These are phyloP conservation scores for Aspidiotus destructor DNA, from an alignment of 2,888 invertebrate genomes.

Conservation along the genomic window DNA sequence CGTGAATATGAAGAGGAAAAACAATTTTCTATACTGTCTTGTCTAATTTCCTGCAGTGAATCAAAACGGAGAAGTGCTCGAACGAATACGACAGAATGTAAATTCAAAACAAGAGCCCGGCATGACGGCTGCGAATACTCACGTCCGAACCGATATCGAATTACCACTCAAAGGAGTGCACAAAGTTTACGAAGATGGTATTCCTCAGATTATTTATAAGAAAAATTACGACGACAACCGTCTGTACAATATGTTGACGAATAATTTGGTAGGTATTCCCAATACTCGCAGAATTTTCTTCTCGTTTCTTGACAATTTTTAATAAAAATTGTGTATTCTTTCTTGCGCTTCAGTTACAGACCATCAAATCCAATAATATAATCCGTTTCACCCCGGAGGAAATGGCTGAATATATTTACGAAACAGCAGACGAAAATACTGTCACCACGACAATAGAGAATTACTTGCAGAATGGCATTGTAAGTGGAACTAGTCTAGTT, in stretches of 20 bases:
- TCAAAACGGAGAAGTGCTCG: neutral
- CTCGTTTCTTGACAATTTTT: neutral
- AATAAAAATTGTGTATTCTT: neutral
- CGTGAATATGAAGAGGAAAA: too few relatives aligned
- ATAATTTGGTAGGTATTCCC: neutral
- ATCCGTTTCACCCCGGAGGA: conserved; percentile 53
- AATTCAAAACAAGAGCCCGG: neutral
- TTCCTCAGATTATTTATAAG: neutral
- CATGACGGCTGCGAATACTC: neutral
- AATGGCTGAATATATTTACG: conserved; percentile 73
- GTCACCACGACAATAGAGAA: conserved; percentile 67
- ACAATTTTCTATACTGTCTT: too few relatives aligned
- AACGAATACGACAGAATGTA: conserved; percentile 4
- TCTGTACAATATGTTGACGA: neutral
- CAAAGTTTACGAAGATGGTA: conserved; percentile 2
- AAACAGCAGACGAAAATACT: conserved; percentile 71
- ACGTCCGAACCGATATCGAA: neutral
- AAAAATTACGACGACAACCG: neutral
- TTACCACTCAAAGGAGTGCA: neutral
- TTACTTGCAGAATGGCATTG: conserved; percentile 64
- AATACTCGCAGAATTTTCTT: neutral
- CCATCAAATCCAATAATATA: conserved; percentile 2
- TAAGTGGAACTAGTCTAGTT: conserved; percentile 42
- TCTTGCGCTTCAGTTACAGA: neutral
- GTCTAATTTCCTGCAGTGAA: neutral